Evolutionary conservation across 2,888 invertebrate genomes (phyloP), one percentile per base, ranked within the genome.

Genomic region (Caenorhabditis japonica): DNA sequence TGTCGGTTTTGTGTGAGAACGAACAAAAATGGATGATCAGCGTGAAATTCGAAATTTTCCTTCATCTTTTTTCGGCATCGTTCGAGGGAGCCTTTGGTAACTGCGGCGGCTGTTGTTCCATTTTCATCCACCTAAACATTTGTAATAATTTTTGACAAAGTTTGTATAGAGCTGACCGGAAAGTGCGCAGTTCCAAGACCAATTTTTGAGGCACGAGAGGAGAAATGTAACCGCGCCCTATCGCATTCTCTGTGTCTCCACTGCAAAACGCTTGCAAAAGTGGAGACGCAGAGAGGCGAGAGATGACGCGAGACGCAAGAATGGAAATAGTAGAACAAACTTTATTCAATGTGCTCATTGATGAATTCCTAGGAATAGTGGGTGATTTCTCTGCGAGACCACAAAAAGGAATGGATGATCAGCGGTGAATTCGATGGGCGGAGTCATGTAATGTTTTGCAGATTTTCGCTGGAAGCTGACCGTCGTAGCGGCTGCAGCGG

Each of bases 71-170:
- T 73, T 52, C 25, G 44, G 34, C 12, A n/a, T n/a, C 55, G 41
- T 10, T 5, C 5, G 27, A 75, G 38, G 8, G 34, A 7, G 0
- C 36, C 58, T 0, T 46, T 71, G 0, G 82, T 83, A 8, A 74
- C 78, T 3, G 83, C 83, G 2, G 83, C 80, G 0, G 83, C 83
- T 17, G 72, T 79, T 2, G 84, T 77, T 19, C 82, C 82, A 21
- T 49, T 36, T 23, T 82, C 83, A 38, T 81, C 78, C 3, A 73
- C 70, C 82, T 81, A 39, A 39, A 38, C 12, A 19, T 7, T 21
- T 21, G 5, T 12, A 19, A 12, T 13, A 44, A 44, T 7, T 12
- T 23, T 23, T n/a, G 13, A 44, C 25, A 39, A 8, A 39, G 17
- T n/a, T n/a, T n/a, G n/a, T n/a, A n/a, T n/a, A n/a, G n/a, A n/a